Evolutionary conservation across 2,797 vertebrate species (phyloP).

Genomic region (Chromis chromis): DNA sequence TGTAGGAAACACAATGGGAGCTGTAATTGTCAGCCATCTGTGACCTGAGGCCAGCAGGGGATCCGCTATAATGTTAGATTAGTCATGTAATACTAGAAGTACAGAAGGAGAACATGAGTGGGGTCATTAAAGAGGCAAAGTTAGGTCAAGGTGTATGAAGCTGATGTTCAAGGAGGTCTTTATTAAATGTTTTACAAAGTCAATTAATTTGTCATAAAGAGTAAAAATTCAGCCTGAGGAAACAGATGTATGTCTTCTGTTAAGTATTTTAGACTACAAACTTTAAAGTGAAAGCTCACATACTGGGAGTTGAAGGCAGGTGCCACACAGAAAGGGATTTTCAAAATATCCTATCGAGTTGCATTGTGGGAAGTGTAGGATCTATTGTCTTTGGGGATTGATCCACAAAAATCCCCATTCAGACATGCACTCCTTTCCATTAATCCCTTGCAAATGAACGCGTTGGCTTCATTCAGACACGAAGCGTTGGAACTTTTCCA

Average conservation of each 20-base stretch:
- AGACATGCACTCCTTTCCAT: too few relatives aligned
- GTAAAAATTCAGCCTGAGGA: not conserved
- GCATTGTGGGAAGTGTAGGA: not conserved
- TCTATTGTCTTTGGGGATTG: too few relatives aligned
- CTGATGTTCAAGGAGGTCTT: slow-evolving; percentile 24
- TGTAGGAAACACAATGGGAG: slow-evolving; percentile 69
- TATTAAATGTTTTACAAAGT: slow-evolving; percentile 27
- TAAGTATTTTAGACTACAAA: not conserved
- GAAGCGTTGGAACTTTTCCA: too few relatives aligned
- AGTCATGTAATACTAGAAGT: slow-evolving; percentile 43
- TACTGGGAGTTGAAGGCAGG: not conserved
- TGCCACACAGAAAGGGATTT: not conserved
- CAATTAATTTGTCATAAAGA: not conserved
- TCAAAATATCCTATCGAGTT: not conserved
- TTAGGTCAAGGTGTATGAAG: slow-evolving; percentile 50
- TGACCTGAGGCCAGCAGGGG: slow-evolving; percentile 61
- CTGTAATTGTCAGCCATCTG: slow-evolving; percentile 69
- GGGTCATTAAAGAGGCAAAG: slow-evolving; percentile 50
- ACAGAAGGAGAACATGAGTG: slow-evolving; percentile 32
- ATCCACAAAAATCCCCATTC: too few relatives aligned
- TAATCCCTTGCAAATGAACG: too few relatives aligned
- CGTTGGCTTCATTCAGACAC: too few relatives aligned
- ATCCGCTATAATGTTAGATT: slow-evolving; percentile 50
- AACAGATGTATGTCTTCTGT: slow-evolving; percentile 3
- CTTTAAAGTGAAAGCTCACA: not conserved